A percentile compares a stretch with the other conserved stretches of the same genome.
These are phyloP conservation scores for Orthonychiurus folsomi DNA, from an alignment of 2,888 invertebrate genomes.

Conservation along the genomic window DNA sequence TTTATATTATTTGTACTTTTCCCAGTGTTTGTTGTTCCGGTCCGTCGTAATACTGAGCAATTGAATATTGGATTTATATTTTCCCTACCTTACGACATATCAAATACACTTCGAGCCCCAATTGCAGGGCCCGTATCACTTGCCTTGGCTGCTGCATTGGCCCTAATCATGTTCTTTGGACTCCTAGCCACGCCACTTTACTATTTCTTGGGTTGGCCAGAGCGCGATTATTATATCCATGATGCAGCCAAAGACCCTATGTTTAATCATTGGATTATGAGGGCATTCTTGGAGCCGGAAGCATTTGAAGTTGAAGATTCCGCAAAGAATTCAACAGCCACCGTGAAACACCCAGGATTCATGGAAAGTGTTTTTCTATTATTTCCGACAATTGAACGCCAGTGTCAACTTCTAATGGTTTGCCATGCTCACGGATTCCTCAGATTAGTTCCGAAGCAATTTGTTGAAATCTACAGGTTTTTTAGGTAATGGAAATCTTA, in stretches of 20 bases:
- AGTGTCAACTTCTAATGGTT: slow-evolving; percentile 30
- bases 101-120: slow-evolving; percentile 35
- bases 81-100: slow-evolving; percentile 36
- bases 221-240: slow-evolving; percentile 27
- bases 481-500: slow-evolving; percentile 29
- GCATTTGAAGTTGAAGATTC: neutral
- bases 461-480: slow-evolving; percentile 22
- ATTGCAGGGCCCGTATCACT: slow-evolving; percentile 15
- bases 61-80: slow-evolving; percentile 33
- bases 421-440: slow-evolving; percentile 40
- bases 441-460: slow-evolving; percentile 21
- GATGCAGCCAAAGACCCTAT: slow-evolving; percentile 15
- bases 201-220: slow-evolving; percentile 34
- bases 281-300: neutral
- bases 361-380: slow-evolving; percentile 27
- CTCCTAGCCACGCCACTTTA: slow-evolving; percentile 29
- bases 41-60: slow-evolving; percentile 22
- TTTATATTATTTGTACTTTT: too few species aligned
- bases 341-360: slow-evolving; percentile 21
- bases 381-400: slow-evolving; percentile 25
- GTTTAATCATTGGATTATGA: neutral
- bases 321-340: neutral
- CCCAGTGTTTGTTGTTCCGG: too few species aligned
- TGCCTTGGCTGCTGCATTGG: slow-evolving; percentile 25
- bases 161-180: slow-evolving; percentile 32